A percentile compares a stretch with the other conserved stretches of the same genome.
Evolutionary conservation across 2,113 vertebrate species (phyloP).

Genomic region (Spea bombifrons): DNA sequence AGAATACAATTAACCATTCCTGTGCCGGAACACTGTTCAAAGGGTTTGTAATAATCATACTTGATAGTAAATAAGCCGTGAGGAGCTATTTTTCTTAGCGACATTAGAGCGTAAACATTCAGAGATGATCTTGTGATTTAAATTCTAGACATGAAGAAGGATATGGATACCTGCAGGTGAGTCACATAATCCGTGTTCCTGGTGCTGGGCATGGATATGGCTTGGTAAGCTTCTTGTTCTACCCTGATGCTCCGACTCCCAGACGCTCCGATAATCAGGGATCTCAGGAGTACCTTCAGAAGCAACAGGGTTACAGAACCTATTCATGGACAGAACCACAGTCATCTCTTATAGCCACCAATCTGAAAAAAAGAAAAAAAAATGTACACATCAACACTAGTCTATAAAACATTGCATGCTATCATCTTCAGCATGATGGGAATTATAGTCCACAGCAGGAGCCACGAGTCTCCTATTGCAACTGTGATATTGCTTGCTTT

Average conservation of each 20-base stretch:
- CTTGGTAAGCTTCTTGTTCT: slow-evolving; percentile 66
- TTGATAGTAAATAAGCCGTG: no score
- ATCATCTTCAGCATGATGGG: neutral
- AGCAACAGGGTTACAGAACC: slow-evolving; percentile 79
- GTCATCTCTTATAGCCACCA: slow-evolving; percentile 79
- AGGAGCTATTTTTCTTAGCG: no score
- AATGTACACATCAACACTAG: neutral
- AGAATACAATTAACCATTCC: no score
- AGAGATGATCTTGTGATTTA: neutral
- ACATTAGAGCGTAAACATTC: no score
- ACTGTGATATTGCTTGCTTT: neutral
- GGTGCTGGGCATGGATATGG: slow-evolving; percentile 50
- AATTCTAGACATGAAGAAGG: slow-evolving; percentile 6
- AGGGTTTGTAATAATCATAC: no score
- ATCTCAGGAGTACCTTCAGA: slow-evolving; percentile 74
- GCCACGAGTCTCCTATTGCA: neutral
- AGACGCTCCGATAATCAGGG: slow-evolving; percentile 73
- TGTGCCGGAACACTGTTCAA: no score
- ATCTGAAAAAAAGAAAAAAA: slow-evolving; percentile 58
- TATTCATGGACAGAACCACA: slow-evolving; percentile 91
- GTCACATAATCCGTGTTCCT: slow-evolving; percentile 59
- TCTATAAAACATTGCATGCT: neutral
- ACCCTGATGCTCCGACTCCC: slow-evolving; percentile 74
- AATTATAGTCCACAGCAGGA: neutral
- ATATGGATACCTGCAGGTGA: slow-evolving; percentile 64